Base-by-base conservation (phyloP, 1,140 invertebrate genomes). In the Tetragonula clypearis region DNA sequence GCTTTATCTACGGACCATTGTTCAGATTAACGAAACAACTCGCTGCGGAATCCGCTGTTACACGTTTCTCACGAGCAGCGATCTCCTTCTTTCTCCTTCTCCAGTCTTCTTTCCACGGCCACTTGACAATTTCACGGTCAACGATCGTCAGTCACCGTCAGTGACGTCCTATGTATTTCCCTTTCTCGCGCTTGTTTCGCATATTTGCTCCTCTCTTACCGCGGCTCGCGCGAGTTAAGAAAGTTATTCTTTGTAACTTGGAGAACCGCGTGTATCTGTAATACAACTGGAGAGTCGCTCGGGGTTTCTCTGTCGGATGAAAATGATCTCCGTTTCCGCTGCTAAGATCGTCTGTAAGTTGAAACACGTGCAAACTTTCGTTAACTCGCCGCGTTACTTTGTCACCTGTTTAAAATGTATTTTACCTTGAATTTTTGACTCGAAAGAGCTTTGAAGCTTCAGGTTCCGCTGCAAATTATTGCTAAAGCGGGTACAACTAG, bases 1-100 rank as follows among this genome's bases (percentile, higher is more conserved):
- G 85, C 79, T 87, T 90, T 89, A 90, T 90, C 88, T 84, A 87
- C 72, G 60, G n/a, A 49, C 86, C 76, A 83, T 26, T 55, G 35
- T 74, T 58, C 75, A 78, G 88, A 89, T 90, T 89, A 89, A 87
- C 85, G 85, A 90, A 90, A 90, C 88, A 90, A 90, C 89, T 53
- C 56, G 68, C 76, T 65, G 26, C 30, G 83, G 60, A 88, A 86
- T 62, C 75, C 30, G 79, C 21, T 72, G 41, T 71, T 85, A 76
- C 83, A 65, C 19, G 9, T 3, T 19, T 41, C 53, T 68, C 58
- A 58, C 66, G 41, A 30, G 55, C 30, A 41, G 75, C 71, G 77
- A 17, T 66, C 41, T 74, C 21, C 19, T 15, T 0, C 49, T 14
- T 30, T 60, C 49, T 14, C 4, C 1, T 12, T 0, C 5, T 21